These are phyloP conservation scores for Axinella damicornis DNA, from an alignment of 37 sponge, comb jelly and placozoan species.

Conservation along the genomic window DNA sequence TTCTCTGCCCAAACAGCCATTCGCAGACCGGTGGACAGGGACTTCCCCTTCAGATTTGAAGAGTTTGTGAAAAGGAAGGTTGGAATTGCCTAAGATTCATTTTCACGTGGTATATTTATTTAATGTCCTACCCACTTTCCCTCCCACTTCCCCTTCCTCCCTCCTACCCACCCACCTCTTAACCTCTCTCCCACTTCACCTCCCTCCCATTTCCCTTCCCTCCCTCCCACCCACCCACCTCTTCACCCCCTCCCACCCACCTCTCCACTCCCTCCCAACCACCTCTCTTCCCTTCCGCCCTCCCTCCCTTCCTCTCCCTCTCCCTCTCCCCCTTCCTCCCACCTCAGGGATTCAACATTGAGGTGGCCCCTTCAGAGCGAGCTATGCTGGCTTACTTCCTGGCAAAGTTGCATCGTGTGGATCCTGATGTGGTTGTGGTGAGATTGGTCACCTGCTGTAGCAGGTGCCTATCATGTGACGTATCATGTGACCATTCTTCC, in stretches of 20 bases:
- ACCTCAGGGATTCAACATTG: constrained; percentile 59
- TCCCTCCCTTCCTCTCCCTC: no score
- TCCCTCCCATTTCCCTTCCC: constrained; percentile 4
- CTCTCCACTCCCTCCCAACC: constrained; percentile 5
- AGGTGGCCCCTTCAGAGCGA: constrained; percentile 77
- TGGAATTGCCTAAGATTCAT: neutral
- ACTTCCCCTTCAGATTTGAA: constrained; percentile 72
- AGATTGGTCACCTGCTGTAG: constrained; percentile 15
- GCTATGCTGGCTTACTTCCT: constrained; percentile 87
- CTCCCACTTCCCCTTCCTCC: constrained; percentile 12
- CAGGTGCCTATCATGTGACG: neutral
- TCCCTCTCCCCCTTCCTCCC: neutral
- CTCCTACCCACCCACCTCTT: neutral
- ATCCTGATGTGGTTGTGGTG: constrained; percentile 91
- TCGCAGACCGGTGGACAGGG: constrained; percentile 56
- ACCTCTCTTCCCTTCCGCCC: neutral
- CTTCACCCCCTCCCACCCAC: neutral
- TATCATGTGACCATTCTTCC: neutral
- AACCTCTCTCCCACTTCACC: neutral
- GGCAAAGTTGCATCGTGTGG: constrained; percentile 86
- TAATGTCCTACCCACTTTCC: neutral
- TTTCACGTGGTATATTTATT: neutral
- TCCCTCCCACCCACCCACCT: neutral
- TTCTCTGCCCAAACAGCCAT: constrained; percentile 33
- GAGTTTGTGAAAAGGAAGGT: constrained; percentile 69